phyloP scores from a whole-genome alignment of 2,888 invertebrate species.

The Coremacera marginata region DNA sequence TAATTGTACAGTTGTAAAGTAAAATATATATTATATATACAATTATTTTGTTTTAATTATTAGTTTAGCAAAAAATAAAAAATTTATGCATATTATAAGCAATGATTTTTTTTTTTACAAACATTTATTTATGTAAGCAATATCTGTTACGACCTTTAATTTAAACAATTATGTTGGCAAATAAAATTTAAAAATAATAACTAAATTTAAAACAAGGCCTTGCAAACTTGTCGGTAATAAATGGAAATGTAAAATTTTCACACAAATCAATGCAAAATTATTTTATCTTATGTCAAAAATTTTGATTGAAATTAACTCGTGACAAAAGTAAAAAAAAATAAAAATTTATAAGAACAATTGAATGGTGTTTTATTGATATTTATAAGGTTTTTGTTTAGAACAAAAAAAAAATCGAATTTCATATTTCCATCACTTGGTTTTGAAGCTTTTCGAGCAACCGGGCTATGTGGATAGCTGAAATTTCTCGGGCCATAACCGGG shows the following conservation, averaged over 20 bases:
- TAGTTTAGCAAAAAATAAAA: conserved; percentile 29
- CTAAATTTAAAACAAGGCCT: conserved; percentile 9
- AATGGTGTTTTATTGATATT: no score
- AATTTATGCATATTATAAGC: conserved; percentile 3
- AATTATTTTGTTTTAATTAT: conserved; percentile 15
- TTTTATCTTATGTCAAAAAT: neutral
- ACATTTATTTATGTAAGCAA: conserved; percentile 14
- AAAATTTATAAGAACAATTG: neutral
- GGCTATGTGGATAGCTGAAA: no score
- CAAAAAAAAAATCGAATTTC: no score
- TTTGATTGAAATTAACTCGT: neutral
- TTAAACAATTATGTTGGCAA: conserved; percentile 1
- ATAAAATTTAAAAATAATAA: neutral
- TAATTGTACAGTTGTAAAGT: conserved; percentile 31
- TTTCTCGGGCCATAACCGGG: no score
- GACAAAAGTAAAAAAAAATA: neutral
- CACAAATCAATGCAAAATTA: neutral
- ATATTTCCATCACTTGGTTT: no score
- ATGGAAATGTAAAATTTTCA: neutral
- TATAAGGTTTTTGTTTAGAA: no score
- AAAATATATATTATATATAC: neutral
- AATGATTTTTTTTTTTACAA: conserved; percentile 26
- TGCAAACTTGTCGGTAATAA: conserved; percentile 22
- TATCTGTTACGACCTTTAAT: neutral
- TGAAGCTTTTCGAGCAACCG: no score